These are phyloP conservation scores for Anolis sagrei DNA, from an alignment of 2,113 vertebrate genomes.

Conservation along the genomic window DNA sequence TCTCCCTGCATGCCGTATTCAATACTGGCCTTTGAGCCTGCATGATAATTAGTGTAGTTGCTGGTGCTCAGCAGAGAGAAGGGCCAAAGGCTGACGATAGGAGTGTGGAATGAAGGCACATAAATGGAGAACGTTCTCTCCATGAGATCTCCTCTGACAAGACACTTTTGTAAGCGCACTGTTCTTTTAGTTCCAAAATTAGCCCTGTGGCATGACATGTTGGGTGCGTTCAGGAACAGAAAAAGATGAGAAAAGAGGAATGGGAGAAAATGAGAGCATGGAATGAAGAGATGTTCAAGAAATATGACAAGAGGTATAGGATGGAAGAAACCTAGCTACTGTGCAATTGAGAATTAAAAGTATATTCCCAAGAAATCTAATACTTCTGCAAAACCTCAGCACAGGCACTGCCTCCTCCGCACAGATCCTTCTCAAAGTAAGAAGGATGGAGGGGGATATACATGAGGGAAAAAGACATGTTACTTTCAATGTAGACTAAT, in stretches of 20 bases:
- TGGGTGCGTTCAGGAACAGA: neutral
- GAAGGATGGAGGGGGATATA: neutral
- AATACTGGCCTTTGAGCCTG: neutral
- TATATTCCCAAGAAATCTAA: neutral
- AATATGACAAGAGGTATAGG: neutral
- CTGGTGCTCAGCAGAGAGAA: neutral
- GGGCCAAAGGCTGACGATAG: neutral
- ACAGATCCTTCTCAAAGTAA: neutral
- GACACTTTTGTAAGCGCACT: neutral
- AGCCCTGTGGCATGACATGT: constrained; percentile 5
- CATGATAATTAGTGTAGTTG: neutral
- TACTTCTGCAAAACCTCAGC: neutral
- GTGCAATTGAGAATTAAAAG: neutral
- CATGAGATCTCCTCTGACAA: neutral
- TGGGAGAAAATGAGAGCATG: neutral
- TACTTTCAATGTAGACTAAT: no score
- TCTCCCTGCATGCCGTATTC: neutral
- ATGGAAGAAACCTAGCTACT: neutral
- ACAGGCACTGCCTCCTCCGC: neutral
- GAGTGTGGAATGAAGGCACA: neutral
- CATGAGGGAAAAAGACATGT: no score
- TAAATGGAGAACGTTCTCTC: neutral
- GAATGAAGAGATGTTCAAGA: neutral
- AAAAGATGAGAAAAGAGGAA: neutral
- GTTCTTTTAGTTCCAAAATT: constrained; percentile 30